These are phyloP conservation scores for Drosophila paranaensis DNA, from an alignment of 2,888 invertebrate species.

Conservation along the genomic window DNA sequence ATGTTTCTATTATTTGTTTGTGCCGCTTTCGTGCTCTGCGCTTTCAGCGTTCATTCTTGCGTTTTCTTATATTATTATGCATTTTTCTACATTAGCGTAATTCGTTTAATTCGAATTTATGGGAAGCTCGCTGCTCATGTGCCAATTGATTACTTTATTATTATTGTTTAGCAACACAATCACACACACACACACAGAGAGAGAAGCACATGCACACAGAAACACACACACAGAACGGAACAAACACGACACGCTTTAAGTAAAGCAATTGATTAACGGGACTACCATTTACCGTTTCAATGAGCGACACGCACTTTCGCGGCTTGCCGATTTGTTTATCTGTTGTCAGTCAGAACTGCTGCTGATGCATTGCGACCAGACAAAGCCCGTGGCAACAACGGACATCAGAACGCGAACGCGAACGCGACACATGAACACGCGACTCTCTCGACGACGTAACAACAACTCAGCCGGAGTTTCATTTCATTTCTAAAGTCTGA, in stretches of 20 bases:
- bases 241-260: constrained; percentile 31
- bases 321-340: constrained; percentile 41
- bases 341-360: constrained; percentile 51
- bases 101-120: constrained; percentile 39
- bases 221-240: not conserved
- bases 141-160: constrained; percentile 56
- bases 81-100: constrained; percentile 21
- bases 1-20: constrained; percentile 38
- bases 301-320: constrained; percentile 47
- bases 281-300: constrained; percentile 32
- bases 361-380: constrained; percentile 49
- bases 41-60: not conserved
- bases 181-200: constrained; percentile 3
- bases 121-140: constrained; percentile 23
- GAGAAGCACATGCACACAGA: constrained; percentile 10
- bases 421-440: constrained; percentile 56
- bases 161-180: constrained; percentile 51
- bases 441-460: constrained; percentile 61
- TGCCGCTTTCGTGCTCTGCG: constrained; percentile 31
- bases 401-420: constrained; percentile 52
- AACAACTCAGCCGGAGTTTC: constrained; percentile 60
- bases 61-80: not conserved
- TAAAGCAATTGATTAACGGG: constrained; percentile 34
- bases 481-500: constrained; percentile 29
- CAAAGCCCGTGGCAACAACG: constrained; percentile 59